Conservation (phyloP, 1,140 invertebrate species). For the Musca domestica region DNA sequence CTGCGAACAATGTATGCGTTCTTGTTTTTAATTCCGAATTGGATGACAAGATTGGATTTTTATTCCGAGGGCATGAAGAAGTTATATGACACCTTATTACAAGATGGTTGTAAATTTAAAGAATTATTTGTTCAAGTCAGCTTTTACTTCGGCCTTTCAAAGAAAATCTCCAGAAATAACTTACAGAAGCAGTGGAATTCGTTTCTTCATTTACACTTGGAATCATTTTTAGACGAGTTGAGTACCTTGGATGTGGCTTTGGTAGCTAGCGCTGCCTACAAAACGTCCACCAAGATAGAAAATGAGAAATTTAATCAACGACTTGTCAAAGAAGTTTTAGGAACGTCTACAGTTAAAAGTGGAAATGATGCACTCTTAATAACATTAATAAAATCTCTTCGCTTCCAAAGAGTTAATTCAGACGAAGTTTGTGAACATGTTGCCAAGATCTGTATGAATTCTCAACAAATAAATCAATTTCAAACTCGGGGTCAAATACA, state of each 20-base stretch:
- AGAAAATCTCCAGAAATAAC: constrained; percentile 28
- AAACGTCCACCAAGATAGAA: constrained; percentile 36
- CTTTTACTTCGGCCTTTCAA: constrained; percentile 45
- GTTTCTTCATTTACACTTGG: constrained; percentile 31
- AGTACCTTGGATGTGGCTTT: constrained; percentile 41
- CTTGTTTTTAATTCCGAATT: constrained; percentile 45
- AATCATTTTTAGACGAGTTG: constrained; percentile 29
- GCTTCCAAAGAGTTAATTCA: constrained; percentile 38
- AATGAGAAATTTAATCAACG: constrained; percentile 32
- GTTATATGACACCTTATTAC: constrained; percentile 8
- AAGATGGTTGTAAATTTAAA: constrained; percentile 26
- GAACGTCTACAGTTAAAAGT: constrained; percentile 17
- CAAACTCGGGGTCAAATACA: constrained; percentile 40
- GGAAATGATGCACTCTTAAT: constrained; percentile 37
- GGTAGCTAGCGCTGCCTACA: constrained; percentile 44
- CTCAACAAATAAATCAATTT: constrained; percentile 24
- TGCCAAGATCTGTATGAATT: constrained; percentile 29
- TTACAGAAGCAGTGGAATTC: constrained; percentile 16
- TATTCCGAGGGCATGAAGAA: constrained; percentile 36
- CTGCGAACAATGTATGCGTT: constrained; percentile 46
- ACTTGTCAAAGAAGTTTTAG: constrained; percentile 31
- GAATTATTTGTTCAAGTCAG: constrained; percentile 45
- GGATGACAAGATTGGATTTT: constrained; percentile 41
- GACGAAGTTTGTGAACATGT: constrained; percentile 35
- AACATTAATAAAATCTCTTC: constrained; percentile 40